Percentiles rank a stretch among this genome's conserved stretches.
phyloP scores from a whole-genome alignment of 2,797 vertebrate species.

The Danio albolineatus region DNA sequence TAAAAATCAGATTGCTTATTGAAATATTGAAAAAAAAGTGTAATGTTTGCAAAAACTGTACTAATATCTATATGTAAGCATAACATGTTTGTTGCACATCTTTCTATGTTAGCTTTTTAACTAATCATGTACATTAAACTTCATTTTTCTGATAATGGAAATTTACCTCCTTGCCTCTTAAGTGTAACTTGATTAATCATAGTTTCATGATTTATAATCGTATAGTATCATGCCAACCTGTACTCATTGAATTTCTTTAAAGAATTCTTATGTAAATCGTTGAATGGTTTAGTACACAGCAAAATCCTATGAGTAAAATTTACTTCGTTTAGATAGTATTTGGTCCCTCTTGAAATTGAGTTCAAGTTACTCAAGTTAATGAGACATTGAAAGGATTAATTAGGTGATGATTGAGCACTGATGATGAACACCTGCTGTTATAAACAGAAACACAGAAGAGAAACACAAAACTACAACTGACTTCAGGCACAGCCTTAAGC shows the following conservation, averaged over 20 bases:
- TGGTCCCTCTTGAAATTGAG: no score
- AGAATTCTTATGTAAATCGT: slow-evolving; percentile 9
- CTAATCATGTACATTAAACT: slow-evolving; percentile 46
- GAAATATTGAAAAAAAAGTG: slow-evolving; percentile 45
- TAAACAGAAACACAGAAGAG: no score
- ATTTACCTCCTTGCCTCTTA: slow-evolving; percentile 41
- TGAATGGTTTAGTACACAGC: neutral
- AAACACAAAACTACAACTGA: no score
- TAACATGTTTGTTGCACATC: slow-evolving; percentile 47
- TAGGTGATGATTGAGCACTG: no score
- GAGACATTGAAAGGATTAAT: no score
- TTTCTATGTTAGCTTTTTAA: slow-evolving; percentile 33
- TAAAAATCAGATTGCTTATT: slow-evolving; percentile 11
- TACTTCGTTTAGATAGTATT: no score
- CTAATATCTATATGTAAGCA: slow-evolving; percentile 54
- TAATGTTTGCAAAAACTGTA: slow-evolving; percentile 51
- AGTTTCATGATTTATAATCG: slow-evolving; percentile 5
- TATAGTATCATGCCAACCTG: slow-evolving; percentile 38
- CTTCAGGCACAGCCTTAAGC: no score
- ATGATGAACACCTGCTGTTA: no score
- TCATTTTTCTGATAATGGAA: slow-evolving; percentile 20
- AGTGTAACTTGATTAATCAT: slow-evolving; percentile 30
- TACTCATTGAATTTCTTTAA: slow-evolving; percentile 39
- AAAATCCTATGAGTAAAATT: no score
- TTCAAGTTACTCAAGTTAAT: no score